phyloP scores from a whole-genome alignment of 2,797 vertebrate genomes.

The Poecilia picta region DNA sequence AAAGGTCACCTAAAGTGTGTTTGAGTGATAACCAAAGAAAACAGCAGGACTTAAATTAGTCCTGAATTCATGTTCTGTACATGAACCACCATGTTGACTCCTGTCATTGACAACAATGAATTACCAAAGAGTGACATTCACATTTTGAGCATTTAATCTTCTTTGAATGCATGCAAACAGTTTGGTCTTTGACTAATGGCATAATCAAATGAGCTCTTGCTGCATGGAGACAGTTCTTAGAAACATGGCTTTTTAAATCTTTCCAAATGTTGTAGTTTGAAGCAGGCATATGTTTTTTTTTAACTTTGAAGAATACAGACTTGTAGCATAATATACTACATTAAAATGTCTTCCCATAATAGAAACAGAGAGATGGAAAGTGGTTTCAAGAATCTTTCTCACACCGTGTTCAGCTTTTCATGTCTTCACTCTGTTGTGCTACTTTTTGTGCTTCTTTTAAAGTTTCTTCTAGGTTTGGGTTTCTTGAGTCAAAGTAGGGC shows the following conservation, averaged over 20 bases:
- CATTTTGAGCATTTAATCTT: conserved; percentile 30
- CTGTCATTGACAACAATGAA: conserved; percentile 25
- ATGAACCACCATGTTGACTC: neutral
- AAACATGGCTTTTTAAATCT: conserved; percentile 11
- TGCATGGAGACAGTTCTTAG: neutral
- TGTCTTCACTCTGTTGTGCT: neutral
- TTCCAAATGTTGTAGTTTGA: neutral
- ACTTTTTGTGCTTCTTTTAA: neutral
- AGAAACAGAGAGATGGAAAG: neutral
- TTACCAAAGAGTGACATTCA: conserved; percentile 12
- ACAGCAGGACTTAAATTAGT: conserved; percentile 10
- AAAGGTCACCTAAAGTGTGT: neutral
- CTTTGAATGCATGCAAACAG: conserved; percentile 50
- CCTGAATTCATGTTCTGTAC: conserved; percentile 8
- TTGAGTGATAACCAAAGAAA: neutral
- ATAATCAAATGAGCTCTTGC: conserved; percentile 24
- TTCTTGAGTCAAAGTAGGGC: neutral
- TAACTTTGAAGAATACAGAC: conserved; percentile 3
- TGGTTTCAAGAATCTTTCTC: neutral
- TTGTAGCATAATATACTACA: conserved; percentile 4
- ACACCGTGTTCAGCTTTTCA: neutral
- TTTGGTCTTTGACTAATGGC: conserved; percentile 24
- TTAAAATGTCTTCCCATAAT: conserved; percentile 1
- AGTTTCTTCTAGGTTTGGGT: neutral
- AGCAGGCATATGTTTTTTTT: neutral